Percentiles rank a stretch among this genome's conserved stretches.
These are phyloP conservation scores for Morone chrysops DNA, from an alignment of 2,113 vertebrate species.

Conservation along the genomic window DNA sequence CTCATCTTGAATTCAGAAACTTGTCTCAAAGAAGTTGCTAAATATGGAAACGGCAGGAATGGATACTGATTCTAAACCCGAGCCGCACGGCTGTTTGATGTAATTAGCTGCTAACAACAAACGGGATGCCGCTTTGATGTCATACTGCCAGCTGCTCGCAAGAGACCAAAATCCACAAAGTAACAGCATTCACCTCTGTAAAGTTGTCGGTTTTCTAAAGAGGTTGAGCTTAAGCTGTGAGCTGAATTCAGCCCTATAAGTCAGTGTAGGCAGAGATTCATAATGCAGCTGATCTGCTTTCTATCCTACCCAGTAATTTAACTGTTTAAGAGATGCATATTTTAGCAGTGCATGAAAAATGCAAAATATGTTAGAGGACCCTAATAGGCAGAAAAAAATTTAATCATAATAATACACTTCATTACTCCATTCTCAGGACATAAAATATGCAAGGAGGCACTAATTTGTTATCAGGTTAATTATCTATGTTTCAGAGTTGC, in stretches of 20 bases:
- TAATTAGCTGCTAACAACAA: conserved; percentile 78
- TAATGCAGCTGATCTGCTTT: conserved; percentile 15
- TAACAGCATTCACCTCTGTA: conserved; percentile 48
- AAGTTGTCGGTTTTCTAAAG: conserved; percentile 64
- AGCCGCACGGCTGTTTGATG: conserved; percentile 69
- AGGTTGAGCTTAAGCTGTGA: conserved; percentile 1
- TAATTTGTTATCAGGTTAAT: conserved; percentile 82
- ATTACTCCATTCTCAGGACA: conserved; percentile 74
- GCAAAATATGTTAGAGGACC: conserved; percentile 63
- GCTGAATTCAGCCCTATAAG: conserved; percentile 25
- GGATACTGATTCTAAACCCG: conserved; percentile 56
- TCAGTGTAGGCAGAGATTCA: conserved; percentile 23
- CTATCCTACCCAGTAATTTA: conserved; percentile 32
- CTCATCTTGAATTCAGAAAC: conserved; percentile 64
- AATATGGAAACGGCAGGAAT: conserved; percentile 58
- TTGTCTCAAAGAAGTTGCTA: conserved; percentile 66
- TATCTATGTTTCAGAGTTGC: conserved; percentile 79
- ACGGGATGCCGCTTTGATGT: conserved; percentile 67
- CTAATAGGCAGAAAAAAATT: conserved; percentile 58
- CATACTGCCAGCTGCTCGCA: conserved; percentile 52
- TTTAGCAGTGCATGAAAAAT: conserved; percentile 65
- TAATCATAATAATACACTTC: conserved; percentile 74
- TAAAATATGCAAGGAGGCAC: conserved; percentile 79
- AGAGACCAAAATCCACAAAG: conserved; percentile 54
- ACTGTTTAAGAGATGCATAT: conserved; percentile 42